phyloP scores from a whole-genome alignment of 2,888 invertebrate species.

The Perizoma flavofasciatum region DNA sequence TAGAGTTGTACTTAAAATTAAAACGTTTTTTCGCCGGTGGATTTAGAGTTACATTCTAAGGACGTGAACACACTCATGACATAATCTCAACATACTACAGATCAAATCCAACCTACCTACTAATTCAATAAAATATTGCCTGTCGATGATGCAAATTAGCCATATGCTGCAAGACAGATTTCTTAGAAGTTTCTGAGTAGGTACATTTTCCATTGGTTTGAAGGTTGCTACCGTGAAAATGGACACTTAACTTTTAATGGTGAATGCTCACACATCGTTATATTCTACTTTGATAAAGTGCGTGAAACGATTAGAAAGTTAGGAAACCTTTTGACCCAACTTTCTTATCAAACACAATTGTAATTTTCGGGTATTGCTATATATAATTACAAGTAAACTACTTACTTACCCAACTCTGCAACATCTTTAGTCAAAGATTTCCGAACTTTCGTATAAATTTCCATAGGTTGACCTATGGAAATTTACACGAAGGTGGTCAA shows the following conservation, averaged over 20 bases:
- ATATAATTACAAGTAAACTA: not conserved
- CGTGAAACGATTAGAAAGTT: conserved; percentile 7
- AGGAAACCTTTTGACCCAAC: not conserved
- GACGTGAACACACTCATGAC: conserved; percentile 2
- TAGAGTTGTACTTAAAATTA: too few species aligned
- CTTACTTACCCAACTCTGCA: not conserved
- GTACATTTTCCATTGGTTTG: not conserved
- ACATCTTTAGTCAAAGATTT: conserved; percentile 3
- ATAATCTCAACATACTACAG: conserved; percentile 15
- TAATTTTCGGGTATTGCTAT: not conserved
- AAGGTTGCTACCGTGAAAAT: conserved; percentile 14
- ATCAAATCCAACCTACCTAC: conserved; percentile 11
- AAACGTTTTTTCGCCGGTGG: too few species aligned
- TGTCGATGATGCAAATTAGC: conserved; percentile 6
- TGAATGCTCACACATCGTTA: conserved; percentile 3
- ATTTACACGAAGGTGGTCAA: not conserved
- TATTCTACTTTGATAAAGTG: conserved; percentile 12
- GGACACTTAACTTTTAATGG: conserved; percentile 1
- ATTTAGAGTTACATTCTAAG: not conserved
- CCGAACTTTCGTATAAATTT: not conserved
- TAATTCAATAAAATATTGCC: conserved; percentile 11
- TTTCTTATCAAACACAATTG: not conserved
- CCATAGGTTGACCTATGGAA: too few species aligned
- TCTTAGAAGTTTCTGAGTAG: conserved; percentile 11
- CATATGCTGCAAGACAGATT: not conserved